Conservation (phyloP, 2,888 invertebrate species). For the Dynastes maya region DNA sequence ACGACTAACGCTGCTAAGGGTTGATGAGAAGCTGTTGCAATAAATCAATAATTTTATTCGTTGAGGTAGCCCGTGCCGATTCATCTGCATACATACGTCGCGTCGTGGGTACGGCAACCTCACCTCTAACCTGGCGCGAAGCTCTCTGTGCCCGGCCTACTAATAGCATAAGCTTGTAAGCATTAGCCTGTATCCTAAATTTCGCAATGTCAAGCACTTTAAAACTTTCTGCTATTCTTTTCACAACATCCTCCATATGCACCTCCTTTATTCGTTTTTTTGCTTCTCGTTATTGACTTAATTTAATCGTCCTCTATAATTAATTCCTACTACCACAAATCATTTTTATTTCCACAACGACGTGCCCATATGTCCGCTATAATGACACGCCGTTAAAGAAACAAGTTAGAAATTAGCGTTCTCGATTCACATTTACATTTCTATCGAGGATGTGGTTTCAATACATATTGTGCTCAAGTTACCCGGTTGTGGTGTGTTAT, state of each 20-base stretch:
- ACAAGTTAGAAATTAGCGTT: slow-evolving; percentile 1
- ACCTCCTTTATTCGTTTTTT: not conserved
- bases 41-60: too few species aligned
- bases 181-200: too few species aligned
- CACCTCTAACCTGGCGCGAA: too few species aligned
- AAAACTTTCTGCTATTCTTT: not conserved
- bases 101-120: too few species aligned
- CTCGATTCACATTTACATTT: slow-evolving; percentile 9
- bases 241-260: not conserved
- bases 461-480: slow-evolving; percentile 3
- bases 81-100: too few species aligned
- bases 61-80: too few species aligned
- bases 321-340: not conserved
- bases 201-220: too few species aligned
- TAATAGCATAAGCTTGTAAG: too few species aligned
- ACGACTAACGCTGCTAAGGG: too few species aligned
- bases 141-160: too few species aligned
- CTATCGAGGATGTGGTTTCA: slow-evolving; percentile 11
- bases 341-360: slow-evolving; percentile 5
- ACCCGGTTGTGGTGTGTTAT: slow-evolving; percentile 13
- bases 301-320: slow-evolving; percentile 6
- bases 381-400: not conserved
- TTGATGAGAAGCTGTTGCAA: too few species aligned
- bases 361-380: not conserved
- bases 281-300: not conserved